Base-by-base conservation (phyloP, 2,888 invertebrate species). In the Drosophila mimetica region DNA sequence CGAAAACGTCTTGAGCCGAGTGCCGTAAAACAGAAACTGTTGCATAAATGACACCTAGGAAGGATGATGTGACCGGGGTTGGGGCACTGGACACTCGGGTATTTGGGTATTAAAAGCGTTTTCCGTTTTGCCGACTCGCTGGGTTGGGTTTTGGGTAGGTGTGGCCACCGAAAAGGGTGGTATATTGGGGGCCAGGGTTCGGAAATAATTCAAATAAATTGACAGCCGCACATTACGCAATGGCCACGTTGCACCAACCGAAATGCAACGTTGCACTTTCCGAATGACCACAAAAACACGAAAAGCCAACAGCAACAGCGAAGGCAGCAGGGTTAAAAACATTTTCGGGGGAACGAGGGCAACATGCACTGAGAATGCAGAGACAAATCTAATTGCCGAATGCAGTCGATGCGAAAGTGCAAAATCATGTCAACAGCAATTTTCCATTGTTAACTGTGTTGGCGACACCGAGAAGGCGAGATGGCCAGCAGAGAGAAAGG, bases 381-480 rank as follows among this genome's bases (percentile, higher is more conserved):
- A 71, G 91, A 92, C 89, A 89, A 91, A 90, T 91, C 91, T 91
- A 91, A 91, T 91, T 92, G 91, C 91, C 90, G 91, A 91, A 91
- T 91, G 92, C 91, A 91, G 90, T 91, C 91, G 87, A 89, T 90
- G 89, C 88, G 90, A 91, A 91, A 91, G 92, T 91, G 92, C 91
- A 91, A 92, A 91, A 91, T 90, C 91, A 90, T 91, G 91, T 91
- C 92, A 91, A 89, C 90, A 90, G 90, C 88, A 91, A 89, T 86
- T 78, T 89, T 86, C 88, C 89, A 89, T 86, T 89, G 89, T 84
- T 88, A 87, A 67, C 81, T 70, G 79, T 67, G 72, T 57, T 70
- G 61, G 54, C 57, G 72, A 64, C 64, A 76, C 18, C 51, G 48
- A 41, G 37, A 28, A 54, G 25, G 25, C 25, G 30, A 30, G 30